A percentile compares a stretch with the other conserved stretches of the same genome.
phyloP scores from a whole-genome alignment of 2,888 invertebrate species.

The Cephonodes hylas region DNA sequence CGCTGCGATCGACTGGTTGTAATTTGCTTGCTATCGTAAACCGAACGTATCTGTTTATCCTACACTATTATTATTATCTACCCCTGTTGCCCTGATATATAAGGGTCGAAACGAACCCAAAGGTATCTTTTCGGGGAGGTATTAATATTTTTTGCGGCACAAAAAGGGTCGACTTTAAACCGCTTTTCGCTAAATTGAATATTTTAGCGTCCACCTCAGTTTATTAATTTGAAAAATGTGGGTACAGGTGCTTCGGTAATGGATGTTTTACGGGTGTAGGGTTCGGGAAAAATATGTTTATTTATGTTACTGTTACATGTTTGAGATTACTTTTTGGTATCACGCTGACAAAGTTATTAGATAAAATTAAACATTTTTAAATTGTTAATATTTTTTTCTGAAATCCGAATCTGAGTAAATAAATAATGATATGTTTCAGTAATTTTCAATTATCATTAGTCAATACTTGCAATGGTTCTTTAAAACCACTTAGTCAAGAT shows the following conservation, averaged over 20 bases:
- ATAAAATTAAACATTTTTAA: background rate
- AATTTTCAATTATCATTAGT: no score
- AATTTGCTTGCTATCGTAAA: slow-evolving; percentile 64
- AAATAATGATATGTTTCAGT: no score
- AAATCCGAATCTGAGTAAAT: background rate
- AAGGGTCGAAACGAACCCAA: background rate
- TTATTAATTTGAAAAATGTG: slow-evolving; percentile 14
- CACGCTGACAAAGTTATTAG: background rate
- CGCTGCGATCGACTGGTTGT: slow-evolving; percentile 53
- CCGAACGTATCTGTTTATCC: slow-evolving; percentile 47
- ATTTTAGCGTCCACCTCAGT: background rate
- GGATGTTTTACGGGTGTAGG: background rate
- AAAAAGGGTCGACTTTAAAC: slow-evolving; percentile 15
- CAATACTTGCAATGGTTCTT: no score
- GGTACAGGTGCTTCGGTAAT: background rate
- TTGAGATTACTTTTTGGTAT: background rate
- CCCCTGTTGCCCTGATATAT: background rate
- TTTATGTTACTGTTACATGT: background rate
- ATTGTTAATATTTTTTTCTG: background rate
- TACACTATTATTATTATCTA: slow-evolving; percentile 32
- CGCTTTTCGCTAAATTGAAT: slow-evolving; percentile 13
- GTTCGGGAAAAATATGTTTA: background rate
- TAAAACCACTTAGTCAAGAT: no score
- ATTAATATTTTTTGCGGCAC: slow-evolving; percentile 4
- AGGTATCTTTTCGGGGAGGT: background rate